Conservation (phyloP, 2,888 invertebrate genomes). For the Penaeus monodon region DNA sequence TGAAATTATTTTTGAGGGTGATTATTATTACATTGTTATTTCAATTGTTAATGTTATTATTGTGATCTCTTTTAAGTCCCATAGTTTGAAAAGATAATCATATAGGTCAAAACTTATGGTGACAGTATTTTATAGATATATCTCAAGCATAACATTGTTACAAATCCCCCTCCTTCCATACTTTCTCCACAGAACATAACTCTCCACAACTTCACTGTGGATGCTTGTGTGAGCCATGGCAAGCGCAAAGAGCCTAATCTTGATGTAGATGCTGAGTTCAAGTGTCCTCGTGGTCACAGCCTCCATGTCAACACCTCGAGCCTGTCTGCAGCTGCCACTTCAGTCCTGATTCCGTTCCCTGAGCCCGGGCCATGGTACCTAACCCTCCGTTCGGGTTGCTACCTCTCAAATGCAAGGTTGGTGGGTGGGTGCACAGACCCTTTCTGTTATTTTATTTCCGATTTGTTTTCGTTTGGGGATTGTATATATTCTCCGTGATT, state of each 20-base stretch:
- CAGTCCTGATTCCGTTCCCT: conserved; percentile 78
- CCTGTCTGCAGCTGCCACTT: conserved; percentile 9
- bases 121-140: too few relatives aligned
- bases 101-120: too few relatives aligned
- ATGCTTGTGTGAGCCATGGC: conserved; percentile 67
- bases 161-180: background rate
- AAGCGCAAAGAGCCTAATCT: conserved; percentile 60
- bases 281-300: conserved; percentile 48
- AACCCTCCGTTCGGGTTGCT: conserved; percentile 80
- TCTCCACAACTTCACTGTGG: conserved; percentile 66
- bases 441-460: too few relatives aligned
- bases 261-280: conserved; percentile 24
- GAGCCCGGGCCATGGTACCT: conserved; percentile 87
- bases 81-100: too few relatives aligned
- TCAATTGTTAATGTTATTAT: too few relatives aligned
- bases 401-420: conserved; percentile 58
- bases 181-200: conserved; percentile 65
- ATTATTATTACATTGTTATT: too few relatives aligned
- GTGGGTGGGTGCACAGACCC: too few relatives aligned
- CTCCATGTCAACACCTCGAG: conserved; percentile 57
- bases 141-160: background rate
- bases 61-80: too few relatives aligned
- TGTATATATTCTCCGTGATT: too few relatives aligned
- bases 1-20: too few relatives aligned
- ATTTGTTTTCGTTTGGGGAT: too few relatives aligned